Evolutionary conservation across 2,888 invertebrate species (phyloP).

Genomic region (Eilema caniola): DNA sequence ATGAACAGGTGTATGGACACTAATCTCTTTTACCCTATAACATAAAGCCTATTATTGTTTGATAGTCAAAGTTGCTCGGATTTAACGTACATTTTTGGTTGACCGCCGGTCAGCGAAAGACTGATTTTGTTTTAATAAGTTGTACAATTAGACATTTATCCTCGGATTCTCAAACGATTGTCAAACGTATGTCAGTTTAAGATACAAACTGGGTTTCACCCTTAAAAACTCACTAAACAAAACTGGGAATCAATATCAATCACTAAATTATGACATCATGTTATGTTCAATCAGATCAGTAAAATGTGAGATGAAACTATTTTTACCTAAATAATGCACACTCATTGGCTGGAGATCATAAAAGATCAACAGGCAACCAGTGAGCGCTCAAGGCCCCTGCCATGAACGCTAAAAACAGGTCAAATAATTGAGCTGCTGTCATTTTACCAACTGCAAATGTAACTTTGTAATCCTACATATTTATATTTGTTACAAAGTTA

Average conservation of each 20-base stretch:
- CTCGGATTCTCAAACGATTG: not conserved
- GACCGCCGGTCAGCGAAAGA: slow-evolving; percentile 9
- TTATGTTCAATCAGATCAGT: too few relatives aligned
- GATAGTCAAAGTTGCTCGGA: not conserved
- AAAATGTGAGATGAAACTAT: not conserved
- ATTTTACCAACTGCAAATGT: too few relatives aligned
- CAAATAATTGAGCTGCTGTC: too few relatives aligned
- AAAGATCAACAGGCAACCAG: not conserved
- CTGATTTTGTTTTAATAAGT: slow-evolving; percentile 12
- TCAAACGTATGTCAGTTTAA: too few relatives aligned
- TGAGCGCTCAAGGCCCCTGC: too few relatives aligned
- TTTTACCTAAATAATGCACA: not conserved
- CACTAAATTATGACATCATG: not conserved
- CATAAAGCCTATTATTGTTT: slow-evolving; percentile 37
- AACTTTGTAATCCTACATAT: too few relatives aligned
- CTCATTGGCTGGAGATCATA: not conserved
- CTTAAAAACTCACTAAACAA: not conserved
- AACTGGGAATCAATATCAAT: not conserved
- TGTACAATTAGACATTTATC: not conserved
- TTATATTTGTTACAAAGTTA: too few relatives aligned
- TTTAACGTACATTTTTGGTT: not conserved
- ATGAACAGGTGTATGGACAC: too few relatives aligned
- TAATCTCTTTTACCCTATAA: not conserved
- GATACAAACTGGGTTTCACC: not conserved
- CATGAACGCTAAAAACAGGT: too few relatives aligned